These are phyloP conservation scores for Scaptomyza hsui DNA, from an alignment of 1,140 invertebrate genomes.

Conservation along the genomic window DNA sequence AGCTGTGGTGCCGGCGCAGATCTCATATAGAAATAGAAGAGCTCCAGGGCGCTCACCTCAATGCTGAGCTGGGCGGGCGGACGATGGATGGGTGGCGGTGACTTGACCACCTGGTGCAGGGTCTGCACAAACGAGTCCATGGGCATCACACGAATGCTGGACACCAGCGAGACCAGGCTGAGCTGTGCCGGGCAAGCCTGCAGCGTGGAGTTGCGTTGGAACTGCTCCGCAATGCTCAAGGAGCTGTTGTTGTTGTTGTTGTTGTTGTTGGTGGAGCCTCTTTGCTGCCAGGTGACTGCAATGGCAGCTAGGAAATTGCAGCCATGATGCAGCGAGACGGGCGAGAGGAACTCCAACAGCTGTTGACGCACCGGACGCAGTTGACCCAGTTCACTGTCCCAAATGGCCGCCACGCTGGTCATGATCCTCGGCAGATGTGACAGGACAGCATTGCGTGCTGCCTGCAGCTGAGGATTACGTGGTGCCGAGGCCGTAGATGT, in stretches of 20 bases:
- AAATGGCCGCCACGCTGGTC: slow-evolving; percentile 91
- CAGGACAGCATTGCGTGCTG: slow-evolving; percentile 89
- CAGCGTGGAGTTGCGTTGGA: slow-evolving; percentile 84
- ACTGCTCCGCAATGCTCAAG: slow-evolving; percentile 69
- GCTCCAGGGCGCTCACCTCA: slow-evolving; percentile 87
- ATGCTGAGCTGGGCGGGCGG: slow-evolving; percentile 87
- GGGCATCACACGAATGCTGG: slow-evolving; percentile 92
- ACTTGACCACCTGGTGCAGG: slow-evolving; percentile 91
- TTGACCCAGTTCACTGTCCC: slow-evolving; percentile 88
- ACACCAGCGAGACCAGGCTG: slow-evolving; percentile 91
- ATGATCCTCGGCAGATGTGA: slow-evolving; percentile 93
- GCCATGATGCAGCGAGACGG: slow-evolving; percentile 94
- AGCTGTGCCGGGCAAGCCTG: slow-evolving; percentile 89
- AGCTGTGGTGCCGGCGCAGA: slow-evolving; percentile 88
- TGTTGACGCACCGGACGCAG: slow-evolving; percentile 88
- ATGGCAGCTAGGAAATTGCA: slow-evolving; percentile 93
- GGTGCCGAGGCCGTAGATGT: slow-evolving; percentile 72
- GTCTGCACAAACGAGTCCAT: slow-evolving; percentile 94
- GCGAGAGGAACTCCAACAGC: slow-evolving; percentile 93
- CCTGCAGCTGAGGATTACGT: slow-evolving; percentile 75
- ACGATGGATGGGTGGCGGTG: slow-evolving; percentile 89
- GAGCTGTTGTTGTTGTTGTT: slow-evolving; percentile 16
- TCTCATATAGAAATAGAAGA: slow-evolving; percentile 90
- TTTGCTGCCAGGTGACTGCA: slow-evolving; percentile 95
- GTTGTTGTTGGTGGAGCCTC: slow-evolving; percentile 76